Conservation (phyloP, 2,797 vertebrate species). For the Enteromius paludinosus region DNA sequence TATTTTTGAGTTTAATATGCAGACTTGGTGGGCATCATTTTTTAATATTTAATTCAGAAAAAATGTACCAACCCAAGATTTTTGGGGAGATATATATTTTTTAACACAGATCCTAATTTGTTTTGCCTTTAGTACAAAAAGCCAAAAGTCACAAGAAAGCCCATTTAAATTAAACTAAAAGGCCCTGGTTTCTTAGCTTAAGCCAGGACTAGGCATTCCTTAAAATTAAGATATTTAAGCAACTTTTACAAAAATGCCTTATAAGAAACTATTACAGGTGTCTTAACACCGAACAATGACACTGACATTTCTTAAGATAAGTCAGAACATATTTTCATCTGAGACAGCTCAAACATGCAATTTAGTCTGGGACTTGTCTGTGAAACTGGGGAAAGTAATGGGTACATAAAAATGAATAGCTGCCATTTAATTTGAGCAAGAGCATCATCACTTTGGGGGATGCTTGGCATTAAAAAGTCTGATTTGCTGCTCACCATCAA, state of each 20-base stretch:
- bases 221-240: no score
- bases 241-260: no score
- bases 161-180: not conserved
- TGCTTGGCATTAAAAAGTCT: not conserved
- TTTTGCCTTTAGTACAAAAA: not conserved
- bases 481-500: slow-evolving; percentile 84
- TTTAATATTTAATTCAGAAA: not conserved
- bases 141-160: not conserved
- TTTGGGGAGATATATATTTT: no score
- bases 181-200: no score
- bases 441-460: not conserved
- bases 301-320: no score
- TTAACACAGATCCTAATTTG: not conserved
- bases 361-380: no score
- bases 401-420: not conserved
- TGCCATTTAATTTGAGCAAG: not conserved
- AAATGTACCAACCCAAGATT: not conserved
- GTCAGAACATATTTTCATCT: no score
- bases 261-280: no score
- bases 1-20: not conserved
- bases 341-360: no score
- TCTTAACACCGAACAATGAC: no score
- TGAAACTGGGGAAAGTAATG: no score
- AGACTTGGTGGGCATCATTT: not conserved
- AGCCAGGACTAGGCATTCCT: no score